Evolutionary conservation across 2,113 vertebrate genomes (phyloP).

Genomic region (Neodon shergylaensis): DNA sequence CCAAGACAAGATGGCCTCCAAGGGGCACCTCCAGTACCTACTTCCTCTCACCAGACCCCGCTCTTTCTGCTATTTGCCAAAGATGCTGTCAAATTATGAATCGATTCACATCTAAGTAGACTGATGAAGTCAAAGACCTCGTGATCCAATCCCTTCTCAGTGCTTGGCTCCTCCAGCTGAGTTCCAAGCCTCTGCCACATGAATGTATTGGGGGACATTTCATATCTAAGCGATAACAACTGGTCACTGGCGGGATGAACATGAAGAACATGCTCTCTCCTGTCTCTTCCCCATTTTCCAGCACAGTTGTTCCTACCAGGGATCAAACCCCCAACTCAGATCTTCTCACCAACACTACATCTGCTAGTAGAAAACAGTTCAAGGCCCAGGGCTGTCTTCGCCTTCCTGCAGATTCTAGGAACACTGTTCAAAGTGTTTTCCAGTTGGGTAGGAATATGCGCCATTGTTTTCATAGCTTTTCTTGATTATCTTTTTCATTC

Average conservation of each 20-base stretch:
- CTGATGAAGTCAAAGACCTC: background rate
- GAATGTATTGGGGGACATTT: no score
- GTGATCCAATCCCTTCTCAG: background rate
- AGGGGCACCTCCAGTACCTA: background rate
- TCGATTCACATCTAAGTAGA: background rate
- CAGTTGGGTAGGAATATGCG: no score
- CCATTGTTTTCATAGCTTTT: background rate
- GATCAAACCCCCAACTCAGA: background rate
- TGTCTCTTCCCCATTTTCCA: background rate
- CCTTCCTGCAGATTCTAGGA: background rate
- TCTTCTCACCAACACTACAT: background rate
- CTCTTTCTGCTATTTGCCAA: background rate
- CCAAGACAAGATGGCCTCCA: background rate
- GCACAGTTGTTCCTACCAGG: background rate
- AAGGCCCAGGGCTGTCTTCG: background rate
- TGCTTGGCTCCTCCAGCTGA: background rate
- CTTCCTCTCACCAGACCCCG: background rate
- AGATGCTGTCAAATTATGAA: background rate
- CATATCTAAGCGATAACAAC: background rate
- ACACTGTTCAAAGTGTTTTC: background rate
- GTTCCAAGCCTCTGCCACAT: background rate
- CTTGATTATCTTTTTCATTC: background rate
- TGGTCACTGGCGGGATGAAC: background rate
- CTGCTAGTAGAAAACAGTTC: background rate
- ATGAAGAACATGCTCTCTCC: background rate